Evolutionary conservation across 2,888 invertebrate genomes (phyloP).

Genomic region (Biston betularia): DNA sequence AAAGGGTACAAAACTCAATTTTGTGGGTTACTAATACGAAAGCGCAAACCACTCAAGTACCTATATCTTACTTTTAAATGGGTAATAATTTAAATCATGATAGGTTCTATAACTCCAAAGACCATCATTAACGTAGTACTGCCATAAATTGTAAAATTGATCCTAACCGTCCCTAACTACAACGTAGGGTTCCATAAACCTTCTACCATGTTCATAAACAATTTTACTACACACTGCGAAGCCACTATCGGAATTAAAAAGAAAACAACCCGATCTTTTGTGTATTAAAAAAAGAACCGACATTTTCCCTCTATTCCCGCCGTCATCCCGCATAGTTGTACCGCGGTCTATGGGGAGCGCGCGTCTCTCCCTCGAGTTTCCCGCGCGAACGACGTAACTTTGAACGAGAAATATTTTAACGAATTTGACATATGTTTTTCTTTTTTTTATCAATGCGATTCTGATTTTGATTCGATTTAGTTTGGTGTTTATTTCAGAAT

Average conservation of each 20-base stretch:
- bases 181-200: slow-evolving; percentile 38
- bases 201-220: slow-evolving; percentile 31
- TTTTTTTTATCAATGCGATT: slow-evolving; percentile 7
- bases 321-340: slow-evolving; percentile 63
- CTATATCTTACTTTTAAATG: background rate
- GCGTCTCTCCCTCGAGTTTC: slow-evolving; percentile 54
- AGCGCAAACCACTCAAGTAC: background rate
- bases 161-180: slow-evolving; percentile 29
- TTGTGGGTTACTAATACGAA: background rate
- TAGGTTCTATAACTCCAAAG: slow-evolving; percentile 2
- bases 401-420: slow-evolving; percentile 41
- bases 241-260: slow-evolving; percentile 48
- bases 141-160: slow-evolving; percentile 27
- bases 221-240: slow-evolving; percentile 43
- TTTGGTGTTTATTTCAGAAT: background rate
- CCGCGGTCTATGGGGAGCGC: slow-evolving; percentile 66
- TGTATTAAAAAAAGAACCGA: slow-evolving; percentile 25
- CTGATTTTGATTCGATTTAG: background rate
- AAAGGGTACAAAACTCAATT: too few species aligned
- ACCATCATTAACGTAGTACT: slow-evolving; percentile 11
- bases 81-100: background rate
- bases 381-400: slow-evolving; percentile 44
- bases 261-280: slow-evolving; percentile 32
- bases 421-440: slow-evolving; percentile 24
- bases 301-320: slow-evolving; percentile 40